A percentile compares a stretch with the other conserved stretches of the same genome.
Conservation (phyloP, 1,140 invertebrate species). For the Lucilia sericata region DNA sequence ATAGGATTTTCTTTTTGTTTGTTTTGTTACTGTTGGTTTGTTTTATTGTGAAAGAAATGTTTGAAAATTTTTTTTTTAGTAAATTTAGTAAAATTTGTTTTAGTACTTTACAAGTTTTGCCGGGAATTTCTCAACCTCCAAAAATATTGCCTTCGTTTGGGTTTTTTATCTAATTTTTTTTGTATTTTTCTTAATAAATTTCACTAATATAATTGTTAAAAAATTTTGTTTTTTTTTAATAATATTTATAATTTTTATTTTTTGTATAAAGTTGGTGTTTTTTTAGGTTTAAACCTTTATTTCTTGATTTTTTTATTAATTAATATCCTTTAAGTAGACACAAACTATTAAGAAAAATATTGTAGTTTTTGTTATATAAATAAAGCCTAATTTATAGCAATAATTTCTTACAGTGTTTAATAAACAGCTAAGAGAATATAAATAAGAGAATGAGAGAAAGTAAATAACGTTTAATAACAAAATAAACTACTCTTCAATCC, state of each 20-base stretch:
- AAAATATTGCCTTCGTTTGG: conserved; percentile 48
- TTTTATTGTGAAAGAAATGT: not conserved
- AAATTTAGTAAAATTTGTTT: conserved; percentile 32
- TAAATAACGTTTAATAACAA: no score
- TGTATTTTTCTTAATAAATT: conserved; percentile 34
- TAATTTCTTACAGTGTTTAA: not conserved
- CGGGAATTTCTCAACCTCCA: conserved; percentile 48
- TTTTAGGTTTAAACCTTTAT: conserved; percentile 51
- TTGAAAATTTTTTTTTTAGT: conserved; percentile 28
- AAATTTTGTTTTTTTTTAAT: conserved; percentile 52
- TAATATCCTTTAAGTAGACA: conserved; percentile 48
- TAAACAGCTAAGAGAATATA: no score
- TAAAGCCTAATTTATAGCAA: conserved; percentile 24
- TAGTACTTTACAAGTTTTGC: not conserved
- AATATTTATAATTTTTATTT: conserved; percentile 47
- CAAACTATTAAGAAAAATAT: not conserved
- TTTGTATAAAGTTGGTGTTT: conserved; percentile 46
- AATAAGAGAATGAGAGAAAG: no score
- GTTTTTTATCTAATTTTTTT: conserved; percentile 33
- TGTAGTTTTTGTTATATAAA: not conserved
- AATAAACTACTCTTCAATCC: no score
- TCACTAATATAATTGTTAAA: conserved; percentile 44
- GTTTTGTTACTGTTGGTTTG: not conserved
- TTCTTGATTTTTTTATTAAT: conserved; percentile 62
- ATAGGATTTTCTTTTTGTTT: not conserved